Evolutionary conservation across 1,140 invertebrate species (phyloP).

Genomic region (Zaprionus davidi): DNA sequence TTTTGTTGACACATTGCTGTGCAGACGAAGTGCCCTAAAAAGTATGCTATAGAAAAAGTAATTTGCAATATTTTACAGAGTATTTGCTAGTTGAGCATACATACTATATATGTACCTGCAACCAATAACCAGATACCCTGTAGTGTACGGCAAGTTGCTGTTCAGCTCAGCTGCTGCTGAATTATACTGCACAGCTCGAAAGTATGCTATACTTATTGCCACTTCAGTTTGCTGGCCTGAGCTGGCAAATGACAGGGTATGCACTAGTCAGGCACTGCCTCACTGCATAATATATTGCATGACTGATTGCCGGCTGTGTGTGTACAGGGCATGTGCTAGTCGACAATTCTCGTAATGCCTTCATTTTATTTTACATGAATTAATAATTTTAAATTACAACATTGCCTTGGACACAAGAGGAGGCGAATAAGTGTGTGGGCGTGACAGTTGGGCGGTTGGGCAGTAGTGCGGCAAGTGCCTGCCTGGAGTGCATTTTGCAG

Average conservation of each 20-base stretch:
- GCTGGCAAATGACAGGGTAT: not conserved
- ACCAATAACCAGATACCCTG: no score
- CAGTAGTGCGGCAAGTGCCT: not conserved
- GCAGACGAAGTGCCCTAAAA: not conserved
- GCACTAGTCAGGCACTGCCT: not conserved
- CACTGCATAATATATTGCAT: not conserved
- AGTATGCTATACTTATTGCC: no score
- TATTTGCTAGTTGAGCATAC: not conserved
- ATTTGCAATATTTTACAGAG: not conserved
- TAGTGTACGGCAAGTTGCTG: no score
- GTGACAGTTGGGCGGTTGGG: not conserved
- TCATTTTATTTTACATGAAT: constrained; percentile 1
- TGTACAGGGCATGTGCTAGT: not conserved
- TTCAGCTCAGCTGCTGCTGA: no score
- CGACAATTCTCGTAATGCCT: not conserved
- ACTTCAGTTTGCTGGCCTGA: no score
- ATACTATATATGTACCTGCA: no score
- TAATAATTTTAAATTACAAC: constrained; percentile 7
- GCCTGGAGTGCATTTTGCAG: not conserved
- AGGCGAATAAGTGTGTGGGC: no score
- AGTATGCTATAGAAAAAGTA: not conserved
- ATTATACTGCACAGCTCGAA: no score
- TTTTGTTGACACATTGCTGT: no score
- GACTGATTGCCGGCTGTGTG: no score
- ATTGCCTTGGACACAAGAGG: not conserved